Conservation (phyloP, 2,797 vertebrate genomes). For the Peromyscus melanophrys region DNA sequence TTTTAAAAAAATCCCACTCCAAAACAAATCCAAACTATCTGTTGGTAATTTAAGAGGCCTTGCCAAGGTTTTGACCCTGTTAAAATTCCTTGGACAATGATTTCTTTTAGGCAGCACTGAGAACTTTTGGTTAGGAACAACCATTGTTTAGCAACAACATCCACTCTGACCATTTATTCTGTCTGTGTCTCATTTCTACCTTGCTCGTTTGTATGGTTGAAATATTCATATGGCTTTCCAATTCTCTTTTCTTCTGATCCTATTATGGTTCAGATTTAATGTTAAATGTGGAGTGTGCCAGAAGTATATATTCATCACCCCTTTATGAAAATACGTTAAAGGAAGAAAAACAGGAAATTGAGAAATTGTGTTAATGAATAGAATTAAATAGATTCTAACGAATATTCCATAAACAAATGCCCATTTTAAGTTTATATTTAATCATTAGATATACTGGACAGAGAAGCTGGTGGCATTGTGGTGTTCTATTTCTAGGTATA, state of each 20-base stretch:
- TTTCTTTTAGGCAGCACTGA: slow-evolving; percentile 84
- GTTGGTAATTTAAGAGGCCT: slow-evolving; percentile 83
- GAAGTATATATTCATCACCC: not conserved
- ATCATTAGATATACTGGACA: not conserved
- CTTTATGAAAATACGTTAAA: slow-evolving; percentile 53
- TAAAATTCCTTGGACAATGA: slow-evolving; percentile 85
- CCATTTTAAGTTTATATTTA: slow-evolving; percentile 31
- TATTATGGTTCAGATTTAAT: slow-evolving; percentile 80
- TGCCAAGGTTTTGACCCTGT: slow-evolving; percentile 84
- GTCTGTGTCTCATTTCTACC: slow-evolving; percentile 54
- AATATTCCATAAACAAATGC: slow-evolving; percentile 32
- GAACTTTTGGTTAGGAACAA: slow-evolving; percentile 85
- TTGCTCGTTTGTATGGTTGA: slow-evolving; percentile 50
- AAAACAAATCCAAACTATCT: slow-evolving; percentile 79
- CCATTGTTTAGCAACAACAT: slow-evolving; percentile 84
- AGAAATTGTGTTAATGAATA: slow-evolving; percentile 19
- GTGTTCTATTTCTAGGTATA: not conserved
- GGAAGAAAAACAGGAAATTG: slow-evolving; percentile 6
- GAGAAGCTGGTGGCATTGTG: not conserved
- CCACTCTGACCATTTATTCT: slow-evolving; percentile 64
- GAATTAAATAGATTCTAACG: not conserved
- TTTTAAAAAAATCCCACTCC: not conserved
- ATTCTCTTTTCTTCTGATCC: slow-evolving; percentile 78
- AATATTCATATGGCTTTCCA: slow-evolving; percentile 76
- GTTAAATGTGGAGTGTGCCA: not conserved